Conservation (phyloP, 2,888 invertebrate genomes). For the Polyommatus iphigenia region DNA sequence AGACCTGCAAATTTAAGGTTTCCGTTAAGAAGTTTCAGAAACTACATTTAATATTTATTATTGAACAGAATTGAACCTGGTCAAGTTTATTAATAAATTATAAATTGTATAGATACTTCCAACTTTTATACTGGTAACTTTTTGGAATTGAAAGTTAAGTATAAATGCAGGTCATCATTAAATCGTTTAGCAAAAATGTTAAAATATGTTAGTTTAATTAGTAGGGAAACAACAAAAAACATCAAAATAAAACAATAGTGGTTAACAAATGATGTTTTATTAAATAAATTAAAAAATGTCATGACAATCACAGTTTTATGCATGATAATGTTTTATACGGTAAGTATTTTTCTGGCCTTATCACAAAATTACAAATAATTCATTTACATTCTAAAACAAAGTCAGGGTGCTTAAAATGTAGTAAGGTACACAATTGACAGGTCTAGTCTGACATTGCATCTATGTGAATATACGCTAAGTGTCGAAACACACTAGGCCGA, state of each 20-base stretch:
- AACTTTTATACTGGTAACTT: background rate
- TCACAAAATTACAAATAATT: constrained; percentile 3
- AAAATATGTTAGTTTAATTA: background rate
- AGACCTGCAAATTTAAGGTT: constrained; percentile 13
- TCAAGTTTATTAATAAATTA: background rate
- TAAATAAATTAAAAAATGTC: constrained; percentile 18
- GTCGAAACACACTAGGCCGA: too few species aligned
- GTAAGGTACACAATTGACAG: background rate
- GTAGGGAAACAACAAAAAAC: background rate
- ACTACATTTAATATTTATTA: background rate
- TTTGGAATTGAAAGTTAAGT: background rate
- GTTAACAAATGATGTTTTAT: constrained; percentile 3
- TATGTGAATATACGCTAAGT: too few species aligned
- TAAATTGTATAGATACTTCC: too few species aligned
- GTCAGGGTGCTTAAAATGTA: background rate
- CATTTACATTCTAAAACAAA: background rate
- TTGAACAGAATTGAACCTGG: background rate
- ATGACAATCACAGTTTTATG: constrained; percentile 19
- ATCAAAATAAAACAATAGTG: constrained; percentile 1
- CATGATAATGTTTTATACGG: background rate
- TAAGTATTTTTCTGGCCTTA: constrained; percentile 17
- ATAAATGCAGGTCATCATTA: background rate
- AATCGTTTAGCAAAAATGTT: background rate
- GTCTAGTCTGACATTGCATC: too few species aligned
- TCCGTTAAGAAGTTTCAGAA: background rate